Evolutionary conservation across 2,113 vertebrate species (phyloP).

Genomic region (Myrmecobius fasciatus): DNA sequence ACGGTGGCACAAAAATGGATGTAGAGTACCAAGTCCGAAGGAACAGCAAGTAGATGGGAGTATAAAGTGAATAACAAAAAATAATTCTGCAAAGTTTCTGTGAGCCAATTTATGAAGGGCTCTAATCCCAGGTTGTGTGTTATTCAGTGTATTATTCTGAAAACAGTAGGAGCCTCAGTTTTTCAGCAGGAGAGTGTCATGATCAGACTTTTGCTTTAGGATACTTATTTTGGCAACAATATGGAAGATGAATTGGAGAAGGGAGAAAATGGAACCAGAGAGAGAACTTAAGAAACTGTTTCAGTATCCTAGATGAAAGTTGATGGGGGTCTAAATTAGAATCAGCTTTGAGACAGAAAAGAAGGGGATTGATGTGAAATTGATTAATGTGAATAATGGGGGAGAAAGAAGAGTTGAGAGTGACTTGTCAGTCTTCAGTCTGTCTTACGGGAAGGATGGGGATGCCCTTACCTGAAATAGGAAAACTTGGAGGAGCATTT

Average conservation of each 20-base stretch:
- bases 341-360: neutral
- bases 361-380: neutral
- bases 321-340: neutral
- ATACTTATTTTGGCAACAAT: too few relatives aligned
- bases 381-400: neutral
- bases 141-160: neutral
- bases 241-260: too few relatives aligned
- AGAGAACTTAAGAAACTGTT: neutral
- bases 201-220: too few relatives aligned
- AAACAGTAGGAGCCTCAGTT: neutral
- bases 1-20: too few relatives aligned
- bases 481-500: neutral
- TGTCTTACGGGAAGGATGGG: neutral
- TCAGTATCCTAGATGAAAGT: neutral
- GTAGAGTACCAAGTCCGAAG: neutral
- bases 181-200: neutral
- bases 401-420: too few relatives aligned
- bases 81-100: neutral
- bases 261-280: too few relatives aligned
- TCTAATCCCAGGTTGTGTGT: neutral
- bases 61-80: neutral
- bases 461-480: neutral
- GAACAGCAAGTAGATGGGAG: neutral
- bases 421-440: too few relatives aligned
- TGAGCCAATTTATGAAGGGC: neutral